These are phyloP conservation scores for Ophion ventricosus DNA, from an alignment of 2,888 invertebrate genomes.

Conservation along the genomic window DNA sequence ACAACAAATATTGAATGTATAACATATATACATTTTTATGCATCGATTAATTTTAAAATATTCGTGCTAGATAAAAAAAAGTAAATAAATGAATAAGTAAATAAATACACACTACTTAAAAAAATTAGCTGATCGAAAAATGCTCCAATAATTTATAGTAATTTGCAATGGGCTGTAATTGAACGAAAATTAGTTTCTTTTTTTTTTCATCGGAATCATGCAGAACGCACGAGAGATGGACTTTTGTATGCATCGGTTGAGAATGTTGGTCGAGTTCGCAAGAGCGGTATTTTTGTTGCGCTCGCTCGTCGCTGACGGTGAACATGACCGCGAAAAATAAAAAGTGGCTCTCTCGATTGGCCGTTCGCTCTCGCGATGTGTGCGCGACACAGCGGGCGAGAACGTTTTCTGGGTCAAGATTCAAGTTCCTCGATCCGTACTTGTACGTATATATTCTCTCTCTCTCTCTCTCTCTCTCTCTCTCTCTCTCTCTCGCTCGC, in stretches of 20 bases:
- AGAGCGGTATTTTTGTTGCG: constrained; percentile 51
- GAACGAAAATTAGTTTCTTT: no score
- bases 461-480: constrained; percentile 15
- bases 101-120: no score
- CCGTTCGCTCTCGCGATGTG: constrained; percentile 66
- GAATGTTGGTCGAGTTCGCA: constrained; percentile 38
- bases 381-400: constrained; percentile 70
- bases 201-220: no score
- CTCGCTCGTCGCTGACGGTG: constrained; percentile 67
- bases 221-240: not conserved
- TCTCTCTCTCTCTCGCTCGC: no score
- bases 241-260: not conserved
- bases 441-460: constrained; percentile 28
- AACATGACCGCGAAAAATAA: constrained; percentile 77
- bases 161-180: no score
- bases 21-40: no score
- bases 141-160: not conserved
- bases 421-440: constrained; percentile 77
- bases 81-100: no score
- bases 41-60: no score
- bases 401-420: constrained; percentile 80
- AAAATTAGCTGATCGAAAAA: no score
- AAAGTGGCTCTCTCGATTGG: constrained; percentile 77
- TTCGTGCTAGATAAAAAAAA: no score
- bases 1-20: no score